Base-by-base conservation (phyloP, 2,113 vertebrate genomes). In the Pavo muticus region DNA sequence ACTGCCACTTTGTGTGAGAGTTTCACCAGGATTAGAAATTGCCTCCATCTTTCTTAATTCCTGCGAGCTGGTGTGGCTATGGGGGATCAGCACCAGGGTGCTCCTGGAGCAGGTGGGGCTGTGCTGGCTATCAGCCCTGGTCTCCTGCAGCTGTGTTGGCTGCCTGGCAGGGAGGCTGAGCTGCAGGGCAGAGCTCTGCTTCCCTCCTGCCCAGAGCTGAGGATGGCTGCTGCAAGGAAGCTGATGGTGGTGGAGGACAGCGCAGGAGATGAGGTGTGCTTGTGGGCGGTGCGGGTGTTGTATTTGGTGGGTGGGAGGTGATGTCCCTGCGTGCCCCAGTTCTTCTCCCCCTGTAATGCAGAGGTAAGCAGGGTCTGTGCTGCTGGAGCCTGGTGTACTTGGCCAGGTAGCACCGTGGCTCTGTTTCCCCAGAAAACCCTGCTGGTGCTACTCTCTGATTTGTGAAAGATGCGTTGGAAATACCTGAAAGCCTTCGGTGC, bases 1-100 rank as follows among this genome's bases (percentile, higher is more conserved):
- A 60, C 96, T 92, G 94, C 94, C 96, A 92, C 93, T 78, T 77
- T 67, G 12, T 27, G n/a, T 59, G 37, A 64, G 45, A 35, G n/a
- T 35, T 40, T 32, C 4, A 15, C 57, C 13, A 27, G 8, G 35
- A 30, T 23, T 35, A 50, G 63, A 13, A 45, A 65, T 15, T 39
- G 37, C 14, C 20, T 84, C 42, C 30, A 44, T 6, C 73, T 61
- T 30, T 39, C 50, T 54, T 48, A 48, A 42, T 27, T 73, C 39
- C 25, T 44, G 47, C 14, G 10, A 56, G 18, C 52, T 60, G 42
- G 24, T 72, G 19, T 37, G 32, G 20, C 25, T 6, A 1, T 32
- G 44, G 64, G 27, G 15, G 67, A n/a, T 30, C 18, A 50, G 48
- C 11, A 14, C 39, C 63, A 30, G 79, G 60, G 39, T 39, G 60